Percentiles rank a stretch among this genome's conserved stretches.
These are phyloP conservation scores for Xiphorhynchus erythropygius DNA, from an alignment of 2,797 vertebrate genomes.

Conservation along the genomic window DNA sequence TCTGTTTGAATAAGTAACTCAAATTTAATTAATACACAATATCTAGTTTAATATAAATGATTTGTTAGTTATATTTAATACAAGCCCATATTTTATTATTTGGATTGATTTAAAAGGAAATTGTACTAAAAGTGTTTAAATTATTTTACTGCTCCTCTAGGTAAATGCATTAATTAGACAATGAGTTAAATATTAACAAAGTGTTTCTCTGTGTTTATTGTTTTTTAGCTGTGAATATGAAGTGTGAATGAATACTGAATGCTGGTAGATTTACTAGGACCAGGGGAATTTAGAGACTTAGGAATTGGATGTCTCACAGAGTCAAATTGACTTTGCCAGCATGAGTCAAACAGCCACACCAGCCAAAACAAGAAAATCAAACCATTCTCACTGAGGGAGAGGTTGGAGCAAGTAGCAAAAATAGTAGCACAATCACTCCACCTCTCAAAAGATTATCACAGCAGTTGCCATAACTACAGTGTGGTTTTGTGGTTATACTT, in stretches of 20 bases:
- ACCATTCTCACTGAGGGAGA: not conserved
- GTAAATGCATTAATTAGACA: conserved; percentile 6
- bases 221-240: not conserved
- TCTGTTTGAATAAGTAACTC: conserved; percentile 10
- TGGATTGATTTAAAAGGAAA: not conserved
- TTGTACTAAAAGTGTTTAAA: not conserved
- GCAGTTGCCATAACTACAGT: conserved; percentile 22
- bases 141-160: not conserved
- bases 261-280: not conserved
- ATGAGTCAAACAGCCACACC: not conserved
- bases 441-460: conserved; percentile 57
- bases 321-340: conserved; percentile 39
- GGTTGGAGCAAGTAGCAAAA: not conserved
- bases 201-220: not conserved
- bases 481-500: conserved; percentile 51
- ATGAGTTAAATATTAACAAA: not conserved
- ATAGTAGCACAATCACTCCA: conserved; percentile 26
- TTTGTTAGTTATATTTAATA: conserved; percentile 9
- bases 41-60: not conserved
- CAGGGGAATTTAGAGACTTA: not conserved
- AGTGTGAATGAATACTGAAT: conserved; percentile 18
- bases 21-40: not conserved
- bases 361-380: conserved; percentile 48
- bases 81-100: conserved; percentile 1
- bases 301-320: not conserved